Evolutionary conservation across 2,888 invertebrate genomes (phyloP).

Genomic region (Epistrophe eligans): DNA sequence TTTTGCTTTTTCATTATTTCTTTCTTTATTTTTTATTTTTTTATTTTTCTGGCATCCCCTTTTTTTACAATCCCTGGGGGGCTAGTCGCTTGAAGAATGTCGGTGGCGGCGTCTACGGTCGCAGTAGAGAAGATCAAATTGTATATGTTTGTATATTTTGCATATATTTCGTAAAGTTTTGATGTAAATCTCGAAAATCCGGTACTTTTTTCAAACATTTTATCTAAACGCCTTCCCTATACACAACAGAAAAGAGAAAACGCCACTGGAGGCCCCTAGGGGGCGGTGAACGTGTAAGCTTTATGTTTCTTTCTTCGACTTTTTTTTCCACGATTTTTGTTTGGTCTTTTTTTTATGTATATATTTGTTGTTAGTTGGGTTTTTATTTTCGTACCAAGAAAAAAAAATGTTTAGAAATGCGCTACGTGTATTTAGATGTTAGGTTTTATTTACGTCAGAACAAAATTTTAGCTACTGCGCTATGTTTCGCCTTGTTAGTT

Average conservation of each 20-base stretch:
- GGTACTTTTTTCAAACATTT: conserved; percentile 75
- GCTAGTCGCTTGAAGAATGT: conserved; percentile 41
- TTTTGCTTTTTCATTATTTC: conserved; percentile 39
- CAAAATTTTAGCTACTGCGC: conserved; percentile 57
- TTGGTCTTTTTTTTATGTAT: conserved; percentile 17
- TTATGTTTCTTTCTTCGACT: conserved; percentile 70
- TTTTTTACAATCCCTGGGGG: conserved; percentile 67
- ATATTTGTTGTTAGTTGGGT: conserved; percentile 16
- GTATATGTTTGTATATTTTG: conserved; percentile 54
- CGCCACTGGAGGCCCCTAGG: conserved; percentile 48
- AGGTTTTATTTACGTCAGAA: conserved; percentile 72
- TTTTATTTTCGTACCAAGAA: conserved; percentile 25
- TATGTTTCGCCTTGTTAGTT: conserved; percentile 53
- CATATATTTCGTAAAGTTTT: conserved; percentile 74
- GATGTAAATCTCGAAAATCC: conserved; percentile 76
- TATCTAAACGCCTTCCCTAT: conserved; percentile 73
- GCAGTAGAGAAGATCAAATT: conserved; percentile 62
- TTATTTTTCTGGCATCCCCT: conserved; percentile 42
- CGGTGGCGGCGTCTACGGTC: conserved; percentile 31
- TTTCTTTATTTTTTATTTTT: conserved; percentile 27
- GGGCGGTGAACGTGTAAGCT: conserved; percentile 74
- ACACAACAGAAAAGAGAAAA: conserved; percentile 32
- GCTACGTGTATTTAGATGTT: conserved; percentile 74
- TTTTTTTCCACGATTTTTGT: conserved; percentile 18
- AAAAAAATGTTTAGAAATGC: conserved; percentile 70